These are phyloP conservation scores for Homalodisca vitripennis DNA, from an alignment of 1,140 invertebrate species.

Conservation along the genomic window DNA sequence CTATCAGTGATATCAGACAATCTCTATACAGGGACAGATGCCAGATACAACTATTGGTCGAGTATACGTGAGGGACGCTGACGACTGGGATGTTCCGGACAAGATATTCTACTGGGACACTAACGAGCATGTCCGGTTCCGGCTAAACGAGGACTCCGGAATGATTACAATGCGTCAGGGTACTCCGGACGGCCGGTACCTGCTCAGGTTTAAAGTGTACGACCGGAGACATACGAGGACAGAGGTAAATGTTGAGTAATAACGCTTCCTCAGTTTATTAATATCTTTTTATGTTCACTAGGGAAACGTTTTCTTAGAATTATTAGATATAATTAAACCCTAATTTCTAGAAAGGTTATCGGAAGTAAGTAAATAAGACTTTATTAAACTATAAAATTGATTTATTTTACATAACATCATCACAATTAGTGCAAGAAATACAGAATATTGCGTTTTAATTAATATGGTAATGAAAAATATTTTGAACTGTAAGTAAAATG, in stretches of 20 bases:
- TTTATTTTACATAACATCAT: too few species aligned
- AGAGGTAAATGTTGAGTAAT: slow-evolving; percentile 78
- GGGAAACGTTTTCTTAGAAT: too few species aligned
- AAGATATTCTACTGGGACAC: slow-evolving; percentile 94
- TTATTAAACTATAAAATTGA: too few species aligned
- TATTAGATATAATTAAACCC: too few species aligned
- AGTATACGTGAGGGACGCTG: slow-evolving; percentile 93
- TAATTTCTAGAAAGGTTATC: too few species aligned
- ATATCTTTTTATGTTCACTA: too few species aligned
- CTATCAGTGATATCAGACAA: too few species aligned
- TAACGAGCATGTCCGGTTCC: slow-evolving; percentile 77
- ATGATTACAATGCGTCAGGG: slow-evolving; percentile 93
- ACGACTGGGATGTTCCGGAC: slow-evolving; percentile 96
- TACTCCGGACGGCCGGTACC: slow-evolving; percentile 79
- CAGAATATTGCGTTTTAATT: too few species aligned
- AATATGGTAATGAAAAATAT: too few species aligned
- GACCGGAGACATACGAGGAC: slow-evolving; percentile 83
- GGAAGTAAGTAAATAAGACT: too few species aligned
- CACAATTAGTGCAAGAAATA: too few species aligned
- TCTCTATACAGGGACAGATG: slow-evolving; percentile 85
- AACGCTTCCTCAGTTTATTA: slow-evolving; percentile 77
- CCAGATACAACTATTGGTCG: slow-evolving; percentile 90
- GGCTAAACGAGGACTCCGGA: slow-evolving; percentile 84
- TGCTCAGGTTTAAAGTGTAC: slow-evolving; percentile 87
- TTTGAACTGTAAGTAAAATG: too few species aligned